Conservation (phyloP, 2,113 vertebrate genomes). For the Atrichornis clamosus region DNA sequence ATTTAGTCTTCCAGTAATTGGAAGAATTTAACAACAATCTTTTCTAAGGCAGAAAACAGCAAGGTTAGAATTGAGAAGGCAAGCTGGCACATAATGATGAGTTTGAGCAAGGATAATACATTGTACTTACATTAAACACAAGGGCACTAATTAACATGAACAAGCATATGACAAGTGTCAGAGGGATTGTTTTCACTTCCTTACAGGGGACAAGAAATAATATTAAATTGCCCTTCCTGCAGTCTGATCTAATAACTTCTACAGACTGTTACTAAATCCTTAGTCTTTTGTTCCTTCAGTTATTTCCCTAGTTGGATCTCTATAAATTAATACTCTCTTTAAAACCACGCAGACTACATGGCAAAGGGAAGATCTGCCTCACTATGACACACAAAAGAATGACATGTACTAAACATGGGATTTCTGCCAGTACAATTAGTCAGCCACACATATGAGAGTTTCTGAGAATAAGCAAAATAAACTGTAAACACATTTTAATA, state of each 20-base stretch:
- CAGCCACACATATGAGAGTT: rapidly evolving
- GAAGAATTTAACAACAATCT: background rate
- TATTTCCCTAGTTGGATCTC: background rate
- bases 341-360: background rate
- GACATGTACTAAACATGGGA: background rate
- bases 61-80: background rate
- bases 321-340: background rate
- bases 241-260: background rate
- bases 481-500: background rate
- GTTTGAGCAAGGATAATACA: background rate
- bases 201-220: background rate
- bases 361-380: background rate
- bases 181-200: background rate
- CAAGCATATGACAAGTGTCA: background rate
- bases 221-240: background rate
- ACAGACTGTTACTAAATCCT: background rate
- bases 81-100: background rate
- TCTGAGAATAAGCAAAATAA: background rate
- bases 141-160: background rate
- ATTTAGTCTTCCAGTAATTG: background rate
- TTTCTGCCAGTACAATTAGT: background rate
- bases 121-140: background rate
- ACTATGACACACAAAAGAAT: background rate
- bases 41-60: background rate
- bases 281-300: background rate